phyloP scores from a whole-genome alignment of 37 sponge, comb jelly and placozoan genomes.

The Halisarca cf. caerulea region DNA sequence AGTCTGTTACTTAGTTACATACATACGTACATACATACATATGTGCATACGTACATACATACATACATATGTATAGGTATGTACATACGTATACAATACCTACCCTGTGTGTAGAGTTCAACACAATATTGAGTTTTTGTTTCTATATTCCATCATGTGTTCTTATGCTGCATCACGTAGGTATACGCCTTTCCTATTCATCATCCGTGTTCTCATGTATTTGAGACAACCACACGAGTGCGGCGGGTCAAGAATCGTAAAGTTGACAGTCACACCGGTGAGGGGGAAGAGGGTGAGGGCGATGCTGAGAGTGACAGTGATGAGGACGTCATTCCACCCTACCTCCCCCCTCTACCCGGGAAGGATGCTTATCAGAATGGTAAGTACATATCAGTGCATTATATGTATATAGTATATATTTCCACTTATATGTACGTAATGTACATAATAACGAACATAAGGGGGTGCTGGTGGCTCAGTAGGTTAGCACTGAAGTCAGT shows the following conservation, averaged over 20 bases:
- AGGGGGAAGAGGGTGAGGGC: not conserved
- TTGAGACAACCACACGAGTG: not conserved
- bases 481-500: too few species aligned
- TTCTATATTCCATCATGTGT: too few species aligned
- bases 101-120: too few species aligned
- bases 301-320: slow-evolving; percentile 21
- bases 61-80: too few species aligned
- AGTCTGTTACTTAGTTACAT: too few species aligned
- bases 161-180: not conserved
- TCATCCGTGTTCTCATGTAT: not conserved
- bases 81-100: too few species aligned
- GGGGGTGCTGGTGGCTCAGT: too few species aligned
- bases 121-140: too few species aligned
- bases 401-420: too few species aligned
- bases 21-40: not conserved
- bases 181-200: not conserved
- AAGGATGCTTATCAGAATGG: not conserved
- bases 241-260: not conserved
- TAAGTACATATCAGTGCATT: not conserved
- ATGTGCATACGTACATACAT: too few species aligned
- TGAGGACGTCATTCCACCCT: slow-evolving; percentile 6
- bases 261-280: not conserved
- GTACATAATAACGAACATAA: too few species aligned
- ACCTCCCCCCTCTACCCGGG: slow-evolving; percentile 15
- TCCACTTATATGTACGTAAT: too few species aligned